Conservation (phyloP, 2,888 invertebrate genomes). For the Pedicia rivosa region DNA sequence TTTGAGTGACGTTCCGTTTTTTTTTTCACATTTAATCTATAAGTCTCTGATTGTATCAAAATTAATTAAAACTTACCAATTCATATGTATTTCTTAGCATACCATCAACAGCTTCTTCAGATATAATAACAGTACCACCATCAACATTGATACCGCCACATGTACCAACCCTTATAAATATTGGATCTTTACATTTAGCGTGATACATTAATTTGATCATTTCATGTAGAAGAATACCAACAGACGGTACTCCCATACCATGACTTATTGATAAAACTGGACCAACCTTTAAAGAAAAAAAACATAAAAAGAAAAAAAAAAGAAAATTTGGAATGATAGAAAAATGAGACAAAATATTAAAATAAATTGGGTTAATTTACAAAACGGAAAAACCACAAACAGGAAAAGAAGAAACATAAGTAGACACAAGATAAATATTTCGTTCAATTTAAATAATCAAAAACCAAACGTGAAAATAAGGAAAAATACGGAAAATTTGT, state of each 20-base stretch:
- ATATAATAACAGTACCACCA: constrained; percentile 85
- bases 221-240: constrained; percentile 90
- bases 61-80: constrained; percentile 42
- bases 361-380: too few species aligned
- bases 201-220: constrained; percentile 91
- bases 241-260: constrained; percentile 96
- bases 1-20: too few species aligned
- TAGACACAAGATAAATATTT: too few species aligned
- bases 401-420: too few species aligned
- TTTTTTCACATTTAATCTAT: too few species aligned
- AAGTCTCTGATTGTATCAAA: too few species aligned
- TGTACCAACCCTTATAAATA: constrained; percentile 87
- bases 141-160: constrained; percentile 89
- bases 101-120: constrained; percentile 83
- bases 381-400: too few species aligned
- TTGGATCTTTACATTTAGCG: constrained; percentile 71
- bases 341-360: too few species aligned
- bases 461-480: too few species aligned
- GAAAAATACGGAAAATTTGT: too few species aligned
- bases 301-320: not conserved
- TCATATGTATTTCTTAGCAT: constrained; percentile 66
- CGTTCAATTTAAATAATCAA: too few species aligned
- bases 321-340: not conserved
- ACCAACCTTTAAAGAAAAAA: constrained; percentile 20
- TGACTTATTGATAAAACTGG: constrained; percentile 40